Percentiles rank a stretch among this genome's conserved stretches.
Evolutionary conservation across 2,888 invertebrate species (phyloP).

Genomic region (Sinohyriopsis cumingii): DNA sequence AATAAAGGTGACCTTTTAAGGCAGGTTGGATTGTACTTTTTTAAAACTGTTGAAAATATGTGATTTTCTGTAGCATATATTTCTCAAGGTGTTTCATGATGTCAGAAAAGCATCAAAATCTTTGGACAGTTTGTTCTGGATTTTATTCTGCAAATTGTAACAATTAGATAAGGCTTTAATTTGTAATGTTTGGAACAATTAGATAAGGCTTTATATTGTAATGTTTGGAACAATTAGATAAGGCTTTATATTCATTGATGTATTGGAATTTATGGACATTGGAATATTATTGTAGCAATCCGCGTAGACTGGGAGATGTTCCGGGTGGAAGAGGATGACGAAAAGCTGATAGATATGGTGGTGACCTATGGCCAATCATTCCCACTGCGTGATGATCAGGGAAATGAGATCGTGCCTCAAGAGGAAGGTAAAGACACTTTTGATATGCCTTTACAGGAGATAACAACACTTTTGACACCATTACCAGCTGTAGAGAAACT

Average conservation of each 20-base stretch:
- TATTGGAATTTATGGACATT: neutral
- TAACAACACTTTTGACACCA: too few species aligned
- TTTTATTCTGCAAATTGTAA: neutral
- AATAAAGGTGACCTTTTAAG: too few species aligned
- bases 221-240: neutral
- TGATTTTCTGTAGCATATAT: too few species aligned
- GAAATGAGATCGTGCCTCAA: slow-evolving; percentile 55
- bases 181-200: neutral
- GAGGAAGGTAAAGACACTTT: slow-evolving; percentile 36
- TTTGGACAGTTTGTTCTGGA: neutral
- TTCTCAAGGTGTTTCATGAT: too few species aligned
- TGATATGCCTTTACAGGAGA: neutral
- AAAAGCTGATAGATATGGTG: slow-evolving; percentile 64
- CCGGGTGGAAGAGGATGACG: slow-evolving; percentile 45
- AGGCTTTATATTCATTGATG: neutral
- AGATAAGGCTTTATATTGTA: neutral
- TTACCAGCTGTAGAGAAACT: too few species aligned
- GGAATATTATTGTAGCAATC: slow-evolving; percentile 54
- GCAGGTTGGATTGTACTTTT: too few species aligned
- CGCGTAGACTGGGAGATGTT: slow-evolving; percentile 68
- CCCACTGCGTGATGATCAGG: slow-evolving; percentile 58
- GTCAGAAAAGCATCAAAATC: too few species aligned
- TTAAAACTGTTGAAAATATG: too few species aligned
- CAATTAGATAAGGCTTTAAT: neutral
- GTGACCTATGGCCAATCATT: slow-evolving; percentile 62